Percentiles rank a stretch among this genome's conserved stretches.
phyloP scores from a whole-genome alignment of 2,888 invertebrate species.

The Lepidocyrtoides sp. region DNA sequence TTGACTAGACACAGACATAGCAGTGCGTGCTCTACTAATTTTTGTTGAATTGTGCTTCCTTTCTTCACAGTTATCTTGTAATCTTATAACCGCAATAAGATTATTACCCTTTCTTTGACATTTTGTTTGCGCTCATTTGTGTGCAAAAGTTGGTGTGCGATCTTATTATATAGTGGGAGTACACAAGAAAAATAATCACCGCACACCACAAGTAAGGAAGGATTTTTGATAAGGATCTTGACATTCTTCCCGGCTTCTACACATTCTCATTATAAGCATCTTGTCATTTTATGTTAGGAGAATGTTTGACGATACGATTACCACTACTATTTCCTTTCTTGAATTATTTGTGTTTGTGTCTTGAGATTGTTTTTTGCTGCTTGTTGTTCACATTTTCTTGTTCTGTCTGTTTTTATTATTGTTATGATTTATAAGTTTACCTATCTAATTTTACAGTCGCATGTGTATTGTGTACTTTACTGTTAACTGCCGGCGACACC shows the following conservation, averaged over 20 bases:
- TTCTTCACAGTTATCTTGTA: slow-evolving; percentile 27
- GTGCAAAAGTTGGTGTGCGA: not conserved
- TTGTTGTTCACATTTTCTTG: not conserved
- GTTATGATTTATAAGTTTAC: slow-evolving; percentile 1
- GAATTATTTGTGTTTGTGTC: not conserved
- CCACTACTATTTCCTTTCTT: not conserved
- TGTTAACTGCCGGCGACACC: slow-evolving; percentile 64
- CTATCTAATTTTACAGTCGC: slow-evolving; percentile 8
- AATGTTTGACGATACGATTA: not conserved
- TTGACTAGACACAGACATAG: not conserved
- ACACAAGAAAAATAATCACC: not conserved
- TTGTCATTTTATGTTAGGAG: not conserved
- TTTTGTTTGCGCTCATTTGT: not conserved
- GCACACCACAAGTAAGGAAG: not conserved
- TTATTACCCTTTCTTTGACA: slow-evolving; percentile 30
- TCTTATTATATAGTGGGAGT: slow-evolving; percentile 15
- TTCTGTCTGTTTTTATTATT: not conserved
- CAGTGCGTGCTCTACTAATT: slow-evolving; percentile 58
- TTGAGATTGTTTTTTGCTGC: not conserved
- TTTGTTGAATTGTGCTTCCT: slow-evolving; percentile 44
- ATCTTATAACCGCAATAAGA: not conserved
- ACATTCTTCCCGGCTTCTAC: slow-evolving; percentile 45
- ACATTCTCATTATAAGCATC: not conserved
- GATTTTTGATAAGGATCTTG: slow-evolving; percentile 50
- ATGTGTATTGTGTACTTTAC: slow-evolving; percentile 8